Percentiles rank a stretch among this genome's conserved stretches.
These are phyloP conservation scores for Theocolax elegans DNA, from an alignment of 1,140 invertebrate genomes.

Conservation along the genomic window DNA sequence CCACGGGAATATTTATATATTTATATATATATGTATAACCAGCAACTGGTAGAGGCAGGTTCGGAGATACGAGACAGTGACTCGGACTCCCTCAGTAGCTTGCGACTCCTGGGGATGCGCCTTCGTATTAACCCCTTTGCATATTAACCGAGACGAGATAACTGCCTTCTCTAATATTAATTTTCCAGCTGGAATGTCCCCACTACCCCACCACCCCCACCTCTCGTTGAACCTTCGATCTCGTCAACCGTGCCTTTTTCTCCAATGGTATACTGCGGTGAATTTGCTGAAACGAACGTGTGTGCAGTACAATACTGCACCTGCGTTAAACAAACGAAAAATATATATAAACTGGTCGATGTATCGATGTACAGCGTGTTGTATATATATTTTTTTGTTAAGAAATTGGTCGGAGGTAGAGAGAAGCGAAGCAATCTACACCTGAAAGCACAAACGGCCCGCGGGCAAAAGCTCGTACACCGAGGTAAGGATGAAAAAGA, in stretches of 20 bases:
- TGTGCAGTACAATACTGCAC: too few relatives aligned
- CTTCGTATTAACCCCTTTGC: conserved; percentile 60
- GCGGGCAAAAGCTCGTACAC: not conserved
- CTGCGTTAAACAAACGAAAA: too few relatives aligned
- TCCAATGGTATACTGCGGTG: too few relatives aligned
- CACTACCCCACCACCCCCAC: too few relatives aligned
- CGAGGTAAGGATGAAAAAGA: not conserved
- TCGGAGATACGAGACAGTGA: not conserved
- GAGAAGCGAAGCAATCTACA: conserved; percentile 20
- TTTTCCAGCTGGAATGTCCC: conserved; percentile 27
- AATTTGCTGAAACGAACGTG: too few relatives aligned
- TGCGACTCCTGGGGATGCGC: conserved; percentile 58
- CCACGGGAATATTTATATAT: not conserved
- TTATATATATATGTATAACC: too few relatives aligned
- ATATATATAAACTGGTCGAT: too few relatives aligned
- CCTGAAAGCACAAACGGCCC: not conserved
- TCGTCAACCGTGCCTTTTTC: too few relatives aligned
- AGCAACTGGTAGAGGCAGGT: too few relatives aligned
- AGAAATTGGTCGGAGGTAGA: not conserved
- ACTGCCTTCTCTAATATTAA: conserved; percentile 58
- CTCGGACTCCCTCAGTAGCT: conserved; percentile 42
- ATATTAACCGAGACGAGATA: conserved; percentile 56
- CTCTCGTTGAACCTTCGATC: too few relatives aligned
- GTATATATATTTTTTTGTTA: too few relatives aligned
- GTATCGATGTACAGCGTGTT: too few relatives aligned